Base-by-base conservation (phyloP, 2,888 invertebrate genomes). In the Tachina lurida region DNA sequence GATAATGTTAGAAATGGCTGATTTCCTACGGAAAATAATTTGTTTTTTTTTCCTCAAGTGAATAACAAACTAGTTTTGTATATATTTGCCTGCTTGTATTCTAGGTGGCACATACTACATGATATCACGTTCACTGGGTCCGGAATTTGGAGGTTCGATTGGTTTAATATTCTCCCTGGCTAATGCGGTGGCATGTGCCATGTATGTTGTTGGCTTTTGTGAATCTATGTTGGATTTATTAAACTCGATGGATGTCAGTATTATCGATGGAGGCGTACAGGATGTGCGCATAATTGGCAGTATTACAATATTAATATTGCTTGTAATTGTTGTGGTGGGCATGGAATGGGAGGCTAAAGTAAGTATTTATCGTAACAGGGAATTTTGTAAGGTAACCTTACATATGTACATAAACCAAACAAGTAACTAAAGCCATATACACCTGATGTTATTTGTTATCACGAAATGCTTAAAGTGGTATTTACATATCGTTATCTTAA, bases 171-270 rank as follows among this genome's bases (percentile, higher is more conserved):
- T 99, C 93, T 97, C 98, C 0, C 93, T 99, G 92, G 99, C 99
- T 2, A 99, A 99, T 93, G 98, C 98, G 0, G 98, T 99, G 2
- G 98, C 98, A 0, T 97, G 97, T 90, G 97, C 98, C 68, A 98
- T 99, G 98, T 98, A 99, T 92, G 97, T 98, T 9, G 98, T 99
- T n/a, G 99, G 99, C 4, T 99, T 99, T 92, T 97, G 98, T 84
- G 99, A 99, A 93, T 97, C 98, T 1, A 94, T 97, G 92, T 94
- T 95, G 87, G 95, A 96, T 87, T 94, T 97, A 65, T 93, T 97
- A 88, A 89, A 92, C 81, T 93, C 93, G 9, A 93, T 95, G 89
- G 94, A 93, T 2, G 89, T 94, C 47, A 90, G 92, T 78, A 95
- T 97, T 87, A 91, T 96, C 10, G 96, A 96, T 90, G 95, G 95